phyloP scores from a whole-genome alignment of 2,113 vertebrate genomes.

The Hippocampus abdominalis region DNA sequence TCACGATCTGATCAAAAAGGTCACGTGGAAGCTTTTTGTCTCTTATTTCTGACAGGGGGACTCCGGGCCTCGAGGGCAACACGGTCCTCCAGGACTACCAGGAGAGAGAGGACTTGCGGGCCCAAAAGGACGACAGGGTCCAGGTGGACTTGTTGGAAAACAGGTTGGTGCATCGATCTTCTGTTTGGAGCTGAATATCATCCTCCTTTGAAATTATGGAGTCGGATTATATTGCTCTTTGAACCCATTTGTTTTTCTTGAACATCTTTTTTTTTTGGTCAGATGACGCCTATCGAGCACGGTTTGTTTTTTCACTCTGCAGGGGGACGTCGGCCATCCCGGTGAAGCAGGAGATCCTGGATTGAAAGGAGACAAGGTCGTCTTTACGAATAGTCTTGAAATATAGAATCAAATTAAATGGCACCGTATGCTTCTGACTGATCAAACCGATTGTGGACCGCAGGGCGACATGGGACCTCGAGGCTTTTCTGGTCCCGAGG shows the following conservation, averaged over 20 bases:
- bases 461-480: conserved; percentile 75
- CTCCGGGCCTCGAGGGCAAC: conserved; percentile 65
- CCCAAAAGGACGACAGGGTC: conserved; percentile 62
- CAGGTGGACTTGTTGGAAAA: conserved; percentile 66
- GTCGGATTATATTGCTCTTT: no score
- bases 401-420: not conserved
- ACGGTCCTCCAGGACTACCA: conserved; percentile 58
- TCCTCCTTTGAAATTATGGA: not conserved
- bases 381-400: not conserved
- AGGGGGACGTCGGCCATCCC: conserved; percentile 69
- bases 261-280: no score
- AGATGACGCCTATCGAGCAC: no score
- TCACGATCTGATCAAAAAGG: not conserved
- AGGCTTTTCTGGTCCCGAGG: conserved; percentile 73
- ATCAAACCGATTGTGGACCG: conserved; percentile 13
- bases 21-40: not conserved
- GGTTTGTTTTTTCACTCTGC: not conserved
- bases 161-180: conserved; percentile 65
- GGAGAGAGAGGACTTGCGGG: conserved; percentile 76
- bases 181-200: not conserved
- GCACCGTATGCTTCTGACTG: not conserved
- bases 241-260: no score
- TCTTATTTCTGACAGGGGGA: conserved; percentile 70
- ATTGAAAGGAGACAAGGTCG: conserved; percentile 74
- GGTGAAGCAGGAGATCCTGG: conserved; percentile 76